Evolutionary conservation across 2,888 invertebrate genomes (phyloP), one percentile per base, ranked within the genome.

Genomic region (Vandiemenella viatica): DNA sequence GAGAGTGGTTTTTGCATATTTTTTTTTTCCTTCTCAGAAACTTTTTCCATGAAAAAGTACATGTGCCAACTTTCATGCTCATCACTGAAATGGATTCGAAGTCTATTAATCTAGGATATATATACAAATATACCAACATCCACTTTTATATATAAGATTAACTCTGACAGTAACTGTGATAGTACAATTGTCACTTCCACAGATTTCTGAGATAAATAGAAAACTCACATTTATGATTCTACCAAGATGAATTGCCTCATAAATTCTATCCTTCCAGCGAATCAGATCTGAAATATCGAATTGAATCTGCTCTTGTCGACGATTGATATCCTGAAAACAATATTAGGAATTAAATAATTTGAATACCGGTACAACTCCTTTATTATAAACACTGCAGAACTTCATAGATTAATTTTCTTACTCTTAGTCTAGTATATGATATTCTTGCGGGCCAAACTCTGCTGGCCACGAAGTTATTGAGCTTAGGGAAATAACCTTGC

Each of bases 181-280:
- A n/a, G n/a, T n/a, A n/a, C n/a, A n/a, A n/a, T n/a, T n/a, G n/a
- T n/a, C n/a, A n/a, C n/a, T n/a, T n/a, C n/a, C n/a, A n/a, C n/a
- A n/a, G n/a, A n/a, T n/a, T n/a, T n/a, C n/a, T n/a, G n/a, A n/a
- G n/a, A n/a, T n/a, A n/a, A n/a, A n/a, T n/a, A n/a, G n/a, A n/a
- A n/a, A n/a, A n/a, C 32, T 32, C n/a, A 32, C 32, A 32, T 32
- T 32, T 32, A 32, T n/a, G n/a, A 56, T 55, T 7, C 43, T 21
- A 37, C 64, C 64, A 37, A 59, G 58, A 51, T 67, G 65, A 52
- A 68, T 66, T 7, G 63, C 63, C 46, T 63, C 63, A 37, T 61
- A 53, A 15, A 68, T 60, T 20, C 68, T 57, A 32, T 61, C 61
- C 40, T 64, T 57, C 66, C 67, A 68, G 13, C 60, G 53, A 45